Conservation (phyloP, 2,113 vertebrate genomes). For the Cheilinus undulatus region DNA sequence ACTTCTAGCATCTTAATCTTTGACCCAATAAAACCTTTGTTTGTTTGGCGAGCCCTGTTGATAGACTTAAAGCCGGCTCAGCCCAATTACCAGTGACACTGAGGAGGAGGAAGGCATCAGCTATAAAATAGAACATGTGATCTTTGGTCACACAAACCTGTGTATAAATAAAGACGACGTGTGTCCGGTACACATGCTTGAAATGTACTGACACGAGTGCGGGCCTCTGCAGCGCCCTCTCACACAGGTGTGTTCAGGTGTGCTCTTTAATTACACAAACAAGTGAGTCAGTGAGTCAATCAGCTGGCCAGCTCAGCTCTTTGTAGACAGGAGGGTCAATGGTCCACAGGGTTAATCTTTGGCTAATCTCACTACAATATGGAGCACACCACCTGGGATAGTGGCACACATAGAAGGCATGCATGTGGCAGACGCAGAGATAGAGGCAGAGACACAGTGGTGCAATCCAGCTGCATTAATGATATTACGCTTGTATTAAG, state of each 20-base stretch:
- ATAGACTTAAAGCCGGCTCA: constrained; percentile 60
- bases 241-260: constrained; percentile 39
- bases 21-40: constrained; percentile 66
- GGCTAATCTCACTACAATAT: constrained; percentile 85
- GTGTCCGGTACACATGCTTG: neutral
- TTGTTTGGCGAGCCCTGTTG: constrained; percentile 52
- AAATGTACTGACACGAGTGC: neutral
- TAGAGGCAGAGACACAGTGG: neutral
- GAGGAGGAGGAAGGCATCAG: constrained; percentile 19
- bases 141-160: neutral
- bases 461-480: constrained; percentile 38
- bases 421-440: neutral
- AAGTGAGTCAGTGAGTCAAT: constrained; percentile 44
- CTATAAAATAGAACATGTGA: constrained; percentile 2
- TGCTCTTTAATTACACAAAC: constrained; percentile 82
- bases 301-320: constrained; percentile 75
- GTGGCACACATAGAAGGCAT: constrained; percentile 33
- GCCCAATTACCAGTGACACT: constrained; percentile 69
- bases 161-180: too few species aligned
- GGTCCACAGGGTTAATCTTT: constrained; percentile 88
- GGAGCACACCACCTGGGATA: constrained; percentile 73
- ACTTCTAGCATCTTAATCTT: constrained; percentile 59
- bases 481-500: constrained; percentile 37
- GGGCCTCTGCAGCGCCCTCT: neutral
- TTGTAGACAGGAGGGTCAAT: constrained; percentile 83